These are phyloP conservation scores for Copsychus sechellarum DNA, from an alignment of 2,113 vertebrate genomes.

Conservation along the genomic window DNA sequence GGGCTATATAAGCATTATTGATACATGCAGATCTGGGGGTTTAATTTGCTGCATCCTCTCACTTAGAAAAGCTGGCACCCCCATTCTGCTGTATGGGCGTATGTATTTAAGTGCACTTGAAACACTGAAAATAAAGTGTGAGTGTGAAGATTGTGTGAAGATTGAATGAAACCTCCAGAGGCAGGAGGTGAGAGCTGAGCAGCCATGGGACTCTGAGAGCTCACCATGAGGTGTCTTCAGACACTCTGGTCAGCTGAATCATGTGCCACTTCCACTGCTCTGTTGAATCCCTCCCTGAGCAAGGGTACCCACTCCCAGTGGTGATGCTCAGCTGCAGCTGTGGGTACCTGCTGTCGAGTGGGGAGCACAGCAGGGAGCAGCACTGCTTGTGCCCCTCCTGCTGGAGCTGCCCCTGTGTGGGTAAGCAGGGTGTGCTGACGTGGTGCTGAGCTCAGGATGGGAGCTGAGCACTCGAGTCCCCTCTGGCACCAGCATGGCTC, in stretches of 20 bases:
- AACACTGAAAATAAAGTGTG: neutral
- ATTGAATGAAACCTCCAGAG: neutral
- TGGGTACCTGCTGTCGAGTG: neutral
- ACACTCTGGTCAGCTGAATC: neutral
- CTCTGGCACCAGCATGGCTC: neutral
- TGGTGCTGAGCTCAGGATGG: fast-evolving
- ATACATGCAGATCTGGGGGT: neutral
- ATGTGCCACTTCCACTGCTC: neutral
- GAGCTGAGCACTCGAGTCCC: neutral
- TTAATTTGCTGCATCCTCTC: neutral
- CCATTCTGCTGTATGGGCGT: neutral
- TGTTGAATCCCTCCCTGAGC: neutral
- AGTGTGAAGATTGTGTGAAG: neutral
- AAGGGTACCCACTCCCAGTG: neutral
- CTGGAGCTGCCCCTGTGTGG: neutral
- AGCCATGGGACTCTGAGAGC: neutral
- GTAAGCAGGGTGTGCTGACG: fast-evolving
- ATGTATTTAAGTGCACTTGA: neutral
- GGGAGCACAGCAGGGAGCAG: neutral
- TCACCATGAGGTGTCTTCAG: neutral
- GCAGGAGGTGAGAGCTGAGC: neutral
- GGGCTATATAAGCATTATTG: neutral
- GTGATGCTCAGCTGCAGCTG: neutral
- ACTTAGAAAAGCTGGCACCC: neutral
- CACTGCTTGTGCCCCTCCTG: neutral